Evolutionary conservation across 2,113 vertebrate species (phyloP).

Genomic region (Leiothrix lutea): DNA sequence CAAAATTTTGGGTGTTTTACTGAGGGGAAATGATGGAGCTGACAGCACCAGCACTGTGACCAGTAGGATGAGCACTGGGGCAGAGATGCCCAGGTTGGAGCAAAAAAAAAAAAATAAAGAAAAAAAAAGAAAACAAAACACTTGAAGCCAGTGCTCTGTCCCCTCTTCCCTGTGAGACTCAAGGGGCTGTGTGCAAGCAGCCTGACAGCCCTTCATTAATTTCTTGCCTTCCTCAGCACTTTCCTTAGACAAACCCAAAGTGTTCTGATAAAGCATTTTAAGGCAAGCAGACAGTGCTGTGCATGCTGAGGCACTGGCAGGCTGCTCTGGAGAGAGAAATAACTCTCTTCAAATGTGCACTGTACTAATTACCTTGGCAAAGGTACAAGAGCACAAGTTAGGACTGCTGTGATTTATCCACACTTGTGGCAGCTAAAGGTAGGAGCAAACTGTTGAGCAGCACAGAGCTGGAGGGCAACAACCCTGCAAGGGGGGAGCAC

Average conservation of each 20-base stretch:
- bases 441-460: background rate
- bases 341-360: constrained; percentile 11
- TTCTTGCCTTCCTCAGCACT: constrained; percentile 40
- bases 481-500: background rate
- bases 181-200: background rate
- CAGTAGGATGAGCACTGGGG: background rate
- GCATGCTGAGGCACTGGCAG: background rate
- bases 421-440: background rate
- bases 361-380: constrained; percentile 56
- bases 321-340: constrained; percentile 4
- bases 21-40: background rate
- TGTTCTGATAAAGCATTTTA: background rate
- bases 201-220: background rate
- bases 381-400: constrained; percentile 32
- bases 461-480: background rate
- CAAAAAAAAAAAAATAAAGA: accelerated
- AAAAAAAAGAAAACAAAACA: no score
- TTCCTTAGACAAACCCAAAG: constrained; percentile 3
- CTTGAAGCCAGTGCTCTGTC: background rate
- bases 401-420: constrained; percentile 34
- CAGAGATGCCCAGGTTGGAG: background rate
- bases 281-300: accelerated
- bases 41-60: background rate
- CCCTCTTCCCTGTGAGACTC: background rate
- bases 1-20: background rate